Base-by-base conservation (phyloP, 2,113 vertebrate genomes). In the Erinaceus europaeus region DNA sequence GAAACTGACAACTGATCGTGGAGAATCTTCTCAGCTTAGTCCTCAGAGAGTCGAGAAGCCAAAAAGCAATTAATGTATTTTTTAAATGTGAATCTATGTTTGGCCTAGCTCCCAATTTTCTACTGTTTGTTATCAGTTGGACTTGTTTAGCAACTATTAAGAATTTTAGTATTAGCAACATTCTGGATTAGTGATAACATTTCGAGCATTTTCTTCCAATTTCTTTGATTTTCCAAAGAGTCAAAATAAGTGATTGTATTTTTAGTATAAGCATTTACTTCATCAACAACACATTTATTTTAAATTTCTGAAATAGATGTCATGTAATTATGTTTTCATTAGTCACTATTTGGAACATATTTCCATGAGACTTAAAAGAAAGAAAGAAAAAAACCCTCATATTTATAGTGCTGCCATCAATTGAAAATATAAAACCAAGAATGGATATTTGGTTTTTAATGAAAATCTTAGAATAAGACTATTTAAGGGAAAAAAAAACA, bases 341-440 rank as follows among this genome's bases (percentile, higher is more conserved):
- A 38, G 55, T 64, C 9, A 78, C 65, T 75, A 76, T 83, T 83
- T 83, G 91, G 27, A 80, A 86, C 55, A 86, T 13, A 89, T 71
- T 90, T 12, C 7, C 67, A 10, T 89, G 25, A 80, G 6, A 88
- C 50, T 52, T 40, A 76, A 89, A 84, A 53, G 72, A 71, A 46
- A n/a, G n/a, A n/a, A n/a, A 27, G 55, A 57, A 57, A 18, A 50
- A 57, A 57, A 8, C 12, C 23, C 52, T 86, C 34, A 27, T 71
- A 73, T 91, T 93, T 90, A 44, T 29, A 36, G 59, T 72, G 18
- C 15, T 73, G 68, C 3, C 20, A 84, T 40, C n/a, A 86, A 73
- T 9, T 90, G 62, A 72, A 25, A 90, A n/a, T 86, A 94, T 92
- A 73, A 90, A 91, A 27, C 11, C 57, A 64, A 88, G 14, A 77